phyloP scores from a whole-genome alignment of 2,797 vertebrate genomes.

The Bucorvus abyssinicus region DNA sequence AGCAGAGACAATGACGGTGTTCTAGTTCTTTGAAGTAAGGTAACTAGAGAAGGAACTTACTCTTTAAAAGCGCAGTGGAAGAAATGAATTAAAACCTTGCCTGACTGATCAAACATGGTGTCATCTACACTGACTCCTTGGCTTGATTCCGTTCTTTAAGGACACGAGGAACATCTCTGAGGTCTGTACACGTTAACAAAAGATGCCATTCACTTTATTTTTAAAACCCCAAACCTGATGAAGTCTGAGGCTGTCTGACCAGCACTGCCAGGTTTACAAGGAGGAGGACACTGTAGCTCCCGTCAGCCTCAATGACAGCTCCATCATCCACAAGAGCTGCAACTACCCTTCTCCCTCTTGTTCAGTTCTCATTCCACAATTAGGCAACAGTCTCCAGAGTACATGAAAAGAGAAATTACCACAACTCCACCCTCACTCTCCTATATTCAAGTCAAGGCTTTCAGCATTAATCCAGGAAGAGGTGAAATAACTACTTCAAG shows the following conservation, averaged over 20 bases:
- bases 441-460: neutral
- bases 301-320: conserved; percentile 19
- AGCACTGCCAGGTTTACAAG: neutral
- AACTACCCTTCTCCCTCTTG: neutral
- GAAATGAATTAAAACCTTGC: neutral
- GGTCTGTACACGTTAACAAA: conserved; percentile 1
- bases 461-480: neutral
- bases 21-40: neutral
- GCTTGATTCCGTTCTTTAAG: neutral
- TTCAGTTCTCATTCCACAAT: neutral
- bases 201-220: conserved; percentile 22
- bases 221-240: conserved; percentile 23
- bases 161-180: neutral
- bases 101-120: neutral
- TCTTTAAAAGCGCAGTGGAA: neutral
- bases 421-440: neutral
- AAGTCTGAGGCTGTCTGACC: neutral
- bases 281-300: neutral
- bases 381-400: neutral
- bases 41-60: neutral
- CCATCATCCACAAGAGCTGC: neutral
- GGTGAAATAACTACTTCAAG: neutral
- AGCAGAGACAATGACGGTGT: neutral
- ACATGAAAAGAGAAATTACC: neutral
- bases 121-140: neutral